Conservation (phyloP, 2,888 invertebrate species). For the Rhaphigaster nebulosa region DNA sequence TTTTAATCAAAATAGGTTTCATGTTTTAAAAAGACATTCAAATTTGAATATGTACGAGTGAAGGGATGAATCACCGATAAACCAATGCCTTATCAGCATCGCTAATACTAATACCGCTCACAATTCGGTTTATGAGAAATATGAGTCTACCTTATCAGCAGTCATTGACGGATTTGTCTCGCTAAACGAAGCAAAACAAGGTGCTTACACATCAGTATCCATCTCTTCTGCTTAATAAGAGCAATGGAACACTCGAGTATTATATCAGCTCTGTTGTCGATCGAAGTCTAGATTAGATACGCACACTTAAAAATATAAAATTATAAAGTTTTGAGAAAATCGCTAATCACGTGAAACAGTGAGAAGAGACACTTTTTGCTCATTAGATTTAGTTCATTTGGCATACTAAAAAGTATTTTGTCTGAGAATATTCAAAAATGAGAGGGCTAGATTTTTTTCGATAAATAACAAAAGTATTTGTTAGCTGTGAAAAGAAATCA, state of each 20-base stretch:
- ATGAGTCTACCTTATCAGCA: constrained; percentile 35
- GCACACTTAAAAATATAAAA: not conserved
- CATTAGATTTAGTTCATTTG: not conserved
- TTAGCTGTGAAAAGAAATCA: no score
- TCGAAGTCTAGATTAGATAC: not conserved
- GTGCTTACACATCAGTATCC: constrained; percentile 27
- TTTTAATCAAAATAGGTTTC: no score
- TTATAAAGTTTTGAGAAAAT: not conserved
- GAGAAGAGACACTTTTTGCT: not conserved
- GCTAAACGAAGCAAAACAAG: constrained; percentile 41
- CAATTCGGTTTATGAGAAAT: constrained; percentile 31
- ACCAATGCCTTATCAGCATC: not conserved
- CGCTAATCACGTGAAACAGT: not conserved
- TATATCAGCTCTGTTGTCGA: constrained; percentile 8
- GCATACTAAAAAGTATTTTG: not conserved
- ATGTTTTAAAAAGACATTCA: no score
- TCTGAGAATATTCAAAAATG: not conserved
- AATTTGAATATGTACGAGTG: not conserved
- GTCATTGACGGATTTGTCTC: constrained; percentile 42
- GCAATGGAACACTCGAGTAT: constrained; percentile 23
- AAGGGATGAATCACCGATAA: not conserved
- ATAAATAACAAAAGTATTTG: no score
- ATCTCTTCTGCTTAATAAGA: constrained; percentile 24
- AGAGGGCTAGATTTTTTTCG: no score
- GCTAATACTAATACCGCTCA: constrained; percentile 24